phyloP scores from a whole-genome alignment of 2,113 vertebrate genomes.

The Tetrax tetrax region DNA sequence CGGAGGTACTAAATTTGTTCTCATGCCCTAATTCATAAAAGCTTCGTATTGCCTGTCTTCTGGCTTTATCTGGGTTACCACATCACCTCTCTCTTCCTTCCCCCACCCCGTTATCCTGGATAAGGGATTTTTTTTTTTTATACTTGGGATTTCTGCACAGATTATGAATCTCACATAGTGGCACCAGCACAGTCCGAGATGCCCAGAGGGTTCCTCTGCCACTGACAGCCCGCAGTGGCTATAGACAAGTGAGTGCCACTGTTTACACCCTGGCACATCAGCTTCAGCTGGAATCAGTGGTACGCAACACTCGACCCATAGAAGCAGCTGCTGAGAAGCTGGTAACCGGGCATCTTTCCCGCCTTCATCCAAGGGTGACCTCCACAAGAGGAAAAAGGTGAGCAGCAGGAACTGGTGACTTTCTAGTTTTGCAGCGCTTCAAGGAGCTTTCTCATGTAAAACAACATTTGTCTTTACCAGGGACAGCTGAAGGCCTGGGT shows the following conservation, averaged over 20 bases:
- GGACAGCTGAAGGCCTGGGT: background rate
- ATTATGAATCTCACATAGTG: background rate
- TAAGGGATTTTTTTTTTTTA: background rate
- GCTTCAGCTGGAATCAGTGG: background rate
- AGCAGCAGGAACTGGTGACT: background rate
- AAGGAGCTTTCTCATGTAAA: background rate
- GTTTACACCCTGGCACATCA: background rate
- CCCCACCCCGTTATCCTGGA: background rate
- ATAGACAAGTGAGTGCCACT: background rate
- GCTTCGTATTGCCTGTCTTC: background rate
- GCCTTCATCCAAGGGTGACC: background rate
- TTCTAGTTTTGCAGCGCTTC: background rate
- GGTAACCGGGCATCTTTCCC: background rate
- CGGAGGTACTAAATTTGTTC: background rate
- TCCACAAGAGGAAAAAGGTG: background rate
- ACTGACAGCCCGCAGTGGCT: accelerated
- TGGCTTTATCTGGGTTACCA: background rate
- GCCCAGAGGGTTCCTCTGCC: background rate
- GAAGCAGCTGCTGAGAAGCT: background rate
- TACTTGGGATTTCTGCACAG: background rate
- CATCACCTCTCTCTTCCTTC: background rate
- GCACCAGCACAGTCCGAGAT: accelerated
- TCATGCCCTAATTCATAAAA: background rate
- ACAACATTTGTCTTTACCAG: background rate
- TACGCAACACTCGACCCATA: accelerated